A percentile compares a stretch with the other conserved stretches of the same genome.
phyloP scores from a whole-genome alignment of 37 sponge, comb jelly and placozoan species.

The Crambe crambe region DNA sequence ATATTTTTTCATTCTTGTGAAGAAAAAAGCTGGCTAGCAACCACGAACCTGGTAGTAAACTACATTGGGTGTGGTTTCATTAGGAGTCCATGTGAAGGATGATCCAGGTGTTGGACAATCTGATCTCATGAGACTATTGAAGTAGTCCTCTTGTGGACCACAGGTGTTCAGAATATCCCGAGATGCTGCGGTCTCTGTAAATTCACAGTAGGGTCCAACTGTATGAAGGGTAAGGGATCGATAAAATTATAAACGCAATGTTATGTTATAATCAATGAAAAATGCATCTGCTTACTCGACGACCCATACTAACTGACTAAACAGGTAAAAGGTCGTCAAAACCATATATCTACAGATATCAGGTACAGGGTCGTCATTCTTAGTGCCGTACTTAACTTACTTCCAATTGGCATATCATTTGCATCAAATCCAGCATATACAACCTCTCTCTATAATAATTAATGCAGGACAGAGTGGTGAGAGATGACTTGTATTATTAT shows the following conservation, averaged over 20 bases:
- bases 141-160: slow-evolving; percentile 14
- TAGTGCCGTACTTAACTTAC: not conserved
- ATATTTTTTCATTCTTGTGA: too few species aligned
- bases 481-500: too few species aligned
- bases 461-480: not conserved
- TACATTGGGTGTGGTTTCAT: slow-evolving; percentile 54
- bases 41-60: slow-evolving; percentile 71
- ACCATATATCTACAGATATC: not conserved
- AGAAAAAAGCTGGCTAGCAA: too few species aligned
- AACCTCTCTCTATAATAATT: slow-evolving; percentile 30
- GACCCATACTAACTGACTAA: not conserved
- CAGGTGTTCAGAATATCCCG: slow-evolving; percentile 1
- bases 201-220: slow-evolving; percentile 50
- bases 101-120: not conserved
- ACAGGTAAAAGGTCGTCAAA: not conserved
- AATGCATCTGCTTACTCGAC: too few species aligned
- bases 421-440: slow-evolving; percentile 62
- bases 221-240: too few species aligned
- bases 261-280: too few species aligned
- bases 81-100: slow-evolving; percentile 53
- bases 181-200: not conserved
- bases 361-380: not conserved
- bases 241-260: too few species aligned
- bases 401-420: slow-evolving; percentile 11
- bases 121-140: not conserved